phyloP scores from a whole-genome alignment of 2,888 invertebrate species.

The Sarcophaga variegata region DNA sequence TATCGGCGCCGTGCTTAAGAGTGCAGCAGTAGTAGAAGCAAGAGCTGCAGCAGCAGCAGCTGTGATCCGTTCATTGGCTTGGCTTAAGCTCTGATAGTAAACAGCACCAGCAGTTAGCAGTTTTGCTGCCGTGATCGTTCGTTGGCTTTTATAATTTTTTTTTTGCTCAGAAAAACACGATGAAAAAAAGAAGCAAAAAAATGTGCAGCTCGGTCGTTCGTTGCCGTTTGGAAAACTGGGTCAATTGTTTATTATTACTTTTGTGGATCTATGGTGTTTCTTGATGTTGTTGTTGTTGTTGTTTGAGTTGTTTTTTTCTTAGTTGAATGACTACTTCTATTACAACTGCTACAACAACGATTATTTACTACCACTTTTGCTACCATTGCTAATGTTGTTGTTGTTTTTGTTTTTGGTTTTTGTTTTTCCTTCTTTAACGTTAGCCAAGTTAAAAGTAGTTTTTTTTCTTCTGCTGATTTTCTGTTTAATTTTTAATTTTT shows the following conservation, averaged over 20 bases:
- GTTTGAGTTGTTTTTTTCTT: constrained; percentile 2
- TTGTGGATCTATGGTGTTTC: constrained; percentile 60
- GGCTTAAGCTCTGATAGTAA: not conserved
- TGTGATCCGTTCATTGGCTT: not conserved
- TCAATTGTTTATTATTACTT: constrained; percentile 76
- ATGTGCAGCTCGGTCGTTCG: constrained; percentile 76
- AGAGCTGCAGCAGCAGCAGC: not conserved
- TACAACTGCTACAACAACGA: constrained; percentile 63
- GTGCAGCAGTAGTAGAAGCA: not conserved
- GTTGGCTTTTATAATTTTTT: constrained; percentile 63
- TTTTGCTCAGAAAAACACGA: constrained; percentile 36
- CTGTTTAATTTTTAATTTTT: not conserved
- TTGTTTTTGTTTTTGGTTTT: constrained; percentile 15
- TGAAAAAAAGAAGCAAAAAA: constrained; percentile 65
- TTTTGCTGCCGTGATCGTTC: constrained; percentile 66
- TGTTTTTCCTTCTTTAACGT: constrained; percentile 27
- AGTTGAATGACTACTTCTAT: constrained; percentile 70
- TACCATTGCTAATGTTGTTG: constrained; percentile 56
- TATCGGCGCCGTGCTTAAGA: not conserved
- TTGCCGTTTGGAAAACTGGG: constrained; percentile 81
- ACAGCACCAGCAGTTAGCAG: constrained; percentile 40
- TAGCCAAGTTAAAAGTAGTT: constrained; percentile 68
- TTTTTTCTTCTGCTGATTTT: constrained; percentile 56
- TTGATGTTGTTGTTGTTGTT: constrained; percentile 34
- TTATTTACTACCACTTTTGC: constrained; percentile 68